Evolutionary conservation across 1,140 invertebrate genomes (phyloP).

Genomic region (Zaprionus kolodkinae): DNA sequence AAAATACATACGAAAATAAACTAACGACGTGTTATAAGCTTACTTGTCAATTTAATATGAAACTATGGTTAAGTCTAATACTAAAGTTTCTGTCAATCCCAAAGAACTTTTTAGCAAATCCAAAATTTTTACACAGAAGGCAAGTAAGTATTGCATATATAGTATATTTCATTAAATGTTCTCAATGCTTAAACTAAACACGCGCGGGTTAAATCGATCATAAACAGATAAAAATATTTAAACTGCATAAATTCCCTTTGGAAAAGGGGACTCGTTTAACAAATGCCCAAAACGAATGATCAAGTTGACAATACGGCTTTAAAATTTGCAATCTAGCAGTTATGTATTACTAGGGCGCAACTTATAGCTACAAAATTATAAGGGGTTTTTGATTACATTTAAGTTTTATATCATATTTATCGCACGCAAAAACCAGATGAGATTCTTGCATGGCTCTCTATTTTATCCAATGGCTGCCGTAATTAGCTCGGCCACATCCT

Average conservation of each 20-base stretch:
- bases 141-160: slow-evolving; percentile 45
- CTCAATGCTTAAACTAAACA: slow-evolving; percentile 62
- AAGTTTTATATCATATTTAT: slow-evolving; percentile 65
- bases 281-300: slow-evolving; percentile 41
- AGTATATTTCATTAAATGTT: slow-evolving; percentile 49
- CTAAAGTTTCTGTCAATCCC: no score
- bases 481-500: slow-evolving; percentile 93
- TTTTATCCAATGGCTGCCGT: slow-evolving; percentile 93
- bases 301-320: slow-evolving; percentile 17
- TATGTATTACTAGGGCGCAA: slow-evolving; percentile 35
- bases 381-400: slow-evolving; percentile 62
- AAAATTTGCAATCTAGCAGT: slow-evolving; percentile 19
- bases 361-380: slow-evolving; percentile 66
- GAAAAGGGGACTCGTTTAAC: slow-evolving; percentile 45
- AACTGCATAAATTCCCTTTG: slow-evolving; percentile 28
- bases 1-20: slow-evolving; percentile 78
- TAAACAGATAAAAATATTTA: slow-evolving; percentile 46
- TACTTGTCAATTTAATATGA: neutral
- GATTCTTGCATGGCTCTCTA: slow-evolving; percentile 64
- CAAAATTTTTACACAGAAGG: neutral
- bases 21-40: slow-evolving; percentile 1
- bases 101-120: neutral
- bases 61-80: no score
- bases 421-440: slow-evolving; percentile 64
- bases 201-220: slow-evolving; percentile 52